A percentile compares a stretch with the other conserved stretches of the same genome.
These are phyloP conservation scores for Pterophyllum scalare DNA, from an alignment of 2,113 vertebrate genomes.

Conservation along the genomic window DNA sequence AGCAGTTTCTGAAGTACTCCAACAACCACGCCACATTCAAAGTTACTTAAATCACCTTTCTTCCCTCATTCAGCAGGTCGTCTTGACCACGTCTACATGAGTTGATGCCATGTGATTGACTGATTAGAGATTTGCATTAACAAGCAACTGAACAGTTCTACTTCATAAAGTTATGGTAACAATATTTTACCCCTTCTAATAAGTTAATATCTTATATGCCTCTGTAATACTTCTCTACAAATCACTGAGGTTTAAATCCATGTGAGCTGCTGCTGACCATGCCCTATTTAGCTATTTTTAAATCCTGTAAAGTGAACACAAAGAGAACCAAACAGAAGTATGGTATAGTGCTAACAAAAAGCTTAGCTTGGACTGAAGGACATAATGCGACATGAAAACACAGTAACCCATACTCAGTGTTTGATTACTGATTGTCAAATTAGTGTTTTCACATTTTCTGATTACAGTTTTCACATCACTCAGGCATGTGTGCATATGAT, in stretches of 20 bases:
- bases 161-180: neutral
- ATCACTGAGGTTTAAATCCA: neutral
- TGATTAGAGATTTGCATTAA: slow-evolving; percentile 2
- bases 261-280: neutral
- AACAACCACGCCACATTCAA: neutral
- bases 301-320: neutral
- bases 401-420: neutral
- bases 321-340: neutral
- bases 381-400: neutral
- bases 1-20: neutral
- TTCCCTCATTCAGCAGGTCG: neutral
- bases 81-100: neutral
- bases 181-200: neutral
- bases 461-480: neutral
- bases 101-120: too few relatives aligned
- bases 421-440: neutral
- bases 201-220: too few relatives aligned
- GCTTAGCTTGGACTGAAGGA: neutral
- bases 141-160: neutral
- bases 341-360: neutral
- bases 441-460: neutral
- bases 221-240: neutral
- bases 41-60: neutral
- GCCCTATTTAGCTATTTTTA: neutral
- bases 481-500: neutral